Conservation (phyloP, 2,797 vertebrate genomes). For the Allobates femoralis region DNA sequence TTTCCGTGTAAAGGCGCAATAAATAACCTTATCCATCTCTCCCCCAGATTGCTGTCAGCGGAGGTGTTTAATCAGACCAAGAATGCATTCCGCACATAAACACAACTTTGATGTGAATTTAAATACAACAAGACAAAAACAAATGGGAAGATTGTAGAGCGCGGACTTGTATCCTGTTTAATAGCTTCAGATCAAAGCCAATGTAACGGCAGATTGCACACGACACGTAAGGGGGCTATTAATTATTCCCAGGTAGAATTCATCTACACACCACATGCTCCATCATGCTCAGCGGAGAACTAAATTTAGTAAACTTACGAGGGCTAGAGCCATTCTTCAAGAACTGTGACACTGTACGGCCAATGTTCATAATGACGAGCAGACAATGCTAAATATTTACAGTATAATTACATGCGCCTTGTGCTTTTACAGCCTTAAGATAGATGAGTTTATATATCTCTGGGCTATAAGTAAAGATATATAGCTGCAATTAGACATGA, state of each 20-base stretch:
- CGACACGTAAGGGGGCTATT: constrained; percentile 33
- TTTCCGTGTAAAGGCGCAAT: constrained; percentile 29
- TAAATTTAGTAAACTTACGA: constrained; percentile 28
- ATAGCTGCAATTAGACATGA: neutral
- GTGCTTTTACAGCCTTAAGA: constrained; percentile 1
- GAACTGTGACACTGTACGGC: neutral
- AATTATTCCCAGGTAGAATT: constrained; percentile 45
- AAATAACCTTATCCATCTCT: constrained; percentile 58
- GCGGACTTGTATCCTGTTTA: constrained; percentile 44
- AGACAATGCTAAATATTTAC: constrained; percentile 36
- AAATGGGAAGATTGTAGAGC: constrained; percentile 36
- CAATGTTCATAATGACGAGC: constrained; percentile 11
- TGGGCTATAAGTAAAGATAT: neutral
- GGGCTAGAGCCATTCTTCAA: constrained; percentile 14
- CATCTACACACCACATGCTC: constrained; percentile 15
- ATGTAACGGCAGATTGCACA: constrained; percentile 36
- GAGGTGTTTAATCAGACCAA: constrained; percentile 57
- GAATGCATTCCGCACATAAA: constrained; percentile 54
- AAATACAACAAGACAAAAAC: constrained; percentile 53
- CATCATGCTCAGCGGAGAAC: constrained; percentile 6
- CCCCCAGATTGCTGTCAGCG: constrained; percentile 36
- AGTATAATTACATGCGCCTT: constrained; percentile 10
- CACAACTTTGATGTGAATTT: constrained; percentile 55
- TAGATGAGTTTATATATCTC: constrained; percentile 5
- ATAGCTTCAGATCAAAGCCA: constrained; percentile 44